Evolutionary conservation across 2,797 vertebrate species (phyloP), one percentile per base, ranked within the genome.

Genomic region (Chloroceryle amazona): DNA sequence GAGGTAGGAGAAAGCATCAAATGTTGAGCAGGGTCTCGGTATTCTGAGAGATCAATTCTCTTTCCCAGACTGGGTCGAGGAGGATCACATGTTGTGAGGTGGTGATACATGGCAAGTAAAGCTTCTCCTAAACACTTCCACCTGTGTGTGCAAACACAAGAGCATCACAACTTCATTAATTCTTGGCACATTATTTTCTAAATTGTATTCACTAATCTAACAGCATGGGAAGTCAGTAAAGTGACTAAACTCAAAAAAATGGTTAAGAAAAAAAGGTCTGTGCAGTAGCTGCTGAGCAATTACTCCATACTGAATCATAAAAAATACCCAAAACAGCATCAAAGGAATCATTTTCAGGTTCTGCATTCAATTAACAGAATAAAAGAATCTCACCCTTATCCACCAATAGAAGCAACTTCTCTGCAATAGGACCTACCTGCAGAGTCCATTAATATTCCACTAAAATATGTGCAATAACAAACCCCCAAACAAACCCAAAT

Each of bases 51-150:
- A 96, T 99, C 99, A 13, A 99, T 98, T 87, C 99, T 98, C 93
- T 98, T 99, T 22, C 99, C 99, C 7, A 99, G 98, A 74, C 99
- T 99, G 18, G 99, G 99, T 12, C 98, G 98, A 28, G 99, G 99
- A 6, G 98, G 98, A 83, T 99, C 99, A 20, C 99, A 99, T 2
- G 99, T 99, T 19, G 99, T 99, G 89, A 99, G 99, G 95, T 99
- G 99, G 93, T 97, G 98, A 97, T 99, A 99, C 98, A 99, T 99
- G 31, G 99, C 98, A 83, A 99, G 97, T 61, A 99, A 95, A 90
- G 99, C 99, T 97, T 99, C 99, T 2, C 99, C 99, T 4, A 99
- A 97, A 93, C 98, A 99, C 96, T 99, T 99, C 99, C 99, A 99
- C 74, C 99, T 99, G 96, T n/a, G 67, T 10, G 44, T 17, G 46